Evolutionary conservation across 2,888 invertebrate species (phyloP).

Genomic region (Patella caerulea): DNA sequence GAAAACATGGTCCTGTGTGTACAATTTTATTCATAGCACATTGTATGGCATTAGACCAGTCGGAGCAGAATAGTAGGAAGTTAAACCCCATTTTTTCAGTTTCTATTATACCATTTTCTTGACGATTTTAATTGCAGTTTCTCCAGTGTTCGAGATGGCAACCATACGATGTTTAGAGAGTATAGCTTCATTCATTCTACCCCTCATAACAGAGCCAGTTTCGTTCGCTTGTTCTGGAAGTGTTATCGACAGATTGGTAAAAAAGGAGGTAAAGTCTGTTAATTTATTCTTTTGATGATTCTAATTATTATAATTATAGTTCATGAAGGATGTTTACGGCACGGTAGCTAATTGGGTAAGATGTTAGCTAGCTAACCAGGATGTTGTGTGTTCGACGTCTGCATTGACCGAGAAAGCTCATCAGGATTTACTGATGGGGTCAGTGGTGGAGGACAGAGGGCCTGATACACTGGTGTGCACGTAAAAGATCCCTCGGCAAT

Average conservation of each 20-base stretch:
- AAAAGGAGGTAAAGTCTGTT: conserved; percentile 64
- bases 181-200: conserved; percentile 66
- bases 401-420: no score
- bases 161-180: conserved; percentile 70
- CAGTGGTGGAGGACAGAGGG: no score
- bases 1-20: no score
- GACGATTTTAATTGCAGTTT: conserved; percentile 58
- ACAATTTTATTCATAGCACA: background rate
- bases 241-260: conserved; percentile 68
- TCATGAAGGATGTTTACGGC: no score
- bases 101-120: no score
- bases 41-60: background rate
- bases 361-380: no score
- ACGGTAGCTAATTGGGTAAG: no score
- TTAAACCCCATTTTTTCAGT: background rate
- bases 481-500: no score
- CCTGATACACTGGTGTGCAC: no score
- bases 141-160: conserved; percentile 66
- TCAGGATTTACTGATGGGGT: no score
- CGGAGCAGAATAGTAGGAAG: background rate
- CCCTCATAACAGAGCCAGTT: conserved; percentile 69
- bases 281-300: background rate
- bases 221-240: conserved; percentile 69
- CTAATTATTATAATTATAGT: no score
- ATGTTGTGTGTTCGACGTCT: no score